Base-by-base conservation (phyloP, 2,888 invertebrate species). In the Nycteola revayana region DNA sequence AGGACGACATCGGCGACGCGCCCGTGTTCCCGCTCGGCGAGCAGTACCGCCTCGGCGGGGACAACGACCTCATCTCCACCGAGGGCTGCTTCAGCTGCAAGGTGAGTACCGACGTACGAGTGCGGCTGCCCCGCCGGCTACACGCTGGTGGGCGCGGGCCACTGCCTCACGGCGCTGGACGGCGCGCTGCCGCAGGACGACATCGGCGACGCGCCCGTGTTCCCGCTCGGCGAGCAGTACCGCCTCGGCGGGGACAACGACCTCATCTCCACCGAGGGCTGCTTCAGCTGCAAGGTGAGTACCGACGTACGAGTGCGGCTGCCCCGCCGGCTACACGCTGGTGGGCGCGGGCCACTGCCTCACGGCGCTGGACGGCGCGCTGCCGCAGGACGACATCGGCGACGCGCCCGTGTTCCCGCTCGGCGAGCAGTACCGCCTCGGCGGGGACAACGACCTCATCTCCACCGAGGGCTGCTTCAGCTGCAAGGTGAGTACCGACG, bases 41-140 rank as follows among this genome's bases (percentile, higher is more conserved):
- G 32, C 91, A 91, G 70, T 87, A 89, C 66, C 86, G 89, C 49
- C 82, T 91, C 25, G 87, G 88, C 6, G 78, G 77, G 1, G 91
- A 91, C 32, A 92, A 93, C 47, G 94, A 94, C 47, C 90, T 95
- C 31, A 94, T 96, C 29, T 93, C 94, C 3, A 95, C 95, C 0
- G 96, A 96, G 78, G 96, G 95, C 1, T 96, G 96, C 83, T 96
- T 96, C 86, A 93, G 95, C 10, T 96, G 96, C 88, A 94, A 94
- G 90, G 93, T 95, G 61, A 76, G 60, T 20, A n/a, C n/a, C 83
- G 6, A 90, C 93, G 23, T 94, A 93, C 76, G 88, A 91, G 33
- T 96, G 96, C 75, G 94, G 94, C 23, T 96, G 96, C 73, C 96
- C 96, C 0, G 90, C 91, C 30, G 96, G 96, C 27, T 96, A 95